These are phyloP conservation scores for Hirtodrosophila cameraria DNA, from an alignment of 2,888 invertebrate genomes.

Conservation along the genomic window DNA sequence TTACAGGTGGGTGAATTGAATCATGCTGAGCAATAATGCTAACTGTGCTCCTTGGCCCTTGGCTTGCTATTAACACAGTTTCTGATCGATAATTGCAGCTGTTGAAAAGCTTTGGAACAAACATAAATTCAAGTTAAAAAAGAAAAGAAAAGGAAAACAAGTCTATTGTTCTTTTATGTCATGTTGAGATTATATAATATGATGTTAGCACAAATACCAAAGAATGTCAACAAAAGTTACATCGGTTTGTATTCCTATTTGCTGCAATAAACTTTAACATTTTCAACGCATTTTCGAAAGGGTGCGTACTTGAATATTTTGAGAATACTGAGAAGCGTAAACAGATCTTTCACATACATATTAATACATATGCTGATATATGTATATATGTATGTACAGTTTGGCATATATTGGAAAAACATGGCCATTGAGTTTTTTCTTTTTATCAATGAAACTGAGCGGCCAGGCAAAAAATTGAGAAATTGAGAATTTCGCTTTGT, in stretches of 20 bases:
- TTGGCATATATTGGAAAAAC: slow-evolving; percentile 45
- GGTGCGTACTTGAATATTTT: slow-evolving; percentile 30
- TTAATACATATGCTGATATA: slow-evolving; percentile 5
- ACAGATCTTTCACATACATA: slow-evolving; percentile 23
- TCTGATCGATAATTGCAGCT: slow-evolving; percentile 8
- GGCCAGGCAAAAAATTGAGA: slow-evolving; percentile 1
- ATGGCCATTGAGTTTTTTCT: slow-evolving; percentile 58
- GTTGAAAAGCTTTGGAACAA: slow-evolving; percentile 1
- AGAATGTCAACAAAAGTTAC: slow-evolving; percentile 45
- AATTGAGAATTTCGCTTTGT: not conserved
- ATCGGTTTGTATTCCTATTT: not conserved
- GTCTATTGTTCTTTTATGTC: slow-evolving; percentile 38
- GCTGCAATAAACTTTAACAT: slow-evolving; percentile 3
- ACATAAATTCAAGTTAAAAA: too few species aligned
- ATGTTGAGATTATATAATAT: slow-evolving; percentile 60
- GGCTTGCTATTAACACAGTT: not conserved
- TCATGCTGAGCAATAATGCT: slow-evolving; percentile 8
- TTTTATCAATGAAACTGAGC: slow-evolving; percentile 67
- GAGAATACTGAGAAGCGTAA: slow-evolving; percentile 36
- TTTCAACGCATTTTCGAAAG: slow-evolving; percentile 18
- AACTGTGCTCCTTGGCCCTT: slow-evolving; percentile 14
- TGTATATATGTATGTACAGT: slow-evolving; percentile 14
- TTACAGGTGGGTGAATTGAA: slow-evolving; percentile 69
- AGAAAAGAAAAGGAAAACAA: slow-evolving; percentile 55
- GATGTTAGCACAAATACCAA: slow-evolving; percentile 33